These are phyloP conservation scores for Hyles lineata DNA, from an alignment of 2,888 invertebrate genomes.

Conservation along the genomic window DNA sequence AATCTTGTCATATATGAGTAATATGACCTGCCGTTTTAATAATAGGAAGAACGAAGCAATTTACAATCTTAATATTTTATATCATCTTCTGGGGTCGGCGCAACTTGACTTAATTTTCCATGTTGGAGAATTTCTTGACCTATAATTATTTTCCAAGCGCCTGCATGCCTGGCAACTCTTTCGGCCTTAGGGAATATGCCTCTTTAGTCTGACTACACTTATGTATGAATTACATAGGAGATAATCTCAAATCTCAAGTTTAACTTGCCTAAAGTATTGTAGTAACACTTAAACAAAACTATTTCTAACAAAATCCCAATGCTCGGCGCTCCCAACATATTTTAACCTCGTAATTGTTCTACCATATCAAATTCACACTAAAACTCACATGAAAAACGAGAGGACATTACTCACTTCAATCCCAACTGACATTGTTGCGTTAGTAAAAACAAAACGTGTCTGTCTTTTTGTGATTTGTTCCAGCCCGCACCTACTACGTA, in stretches of 20 bases:
- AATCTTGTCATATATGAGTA: no score
- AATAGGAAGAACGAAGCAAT: no score
- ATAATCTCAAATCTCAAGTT: neutral
- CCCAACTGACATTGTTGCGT: constrained; percentile 57
- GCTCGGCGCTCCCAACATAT: neutral
- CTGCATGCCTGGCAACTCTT: no score
- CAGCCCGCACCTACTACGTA: constrained; percentile 36
- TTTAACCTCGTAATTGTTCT: constrained; percentile 5
- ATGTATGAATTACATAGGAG: neutral
- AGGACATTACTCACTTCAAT: constrained; percentile 64
- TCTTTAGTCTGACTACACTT: neutral
- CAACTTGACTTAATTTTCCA: no score
- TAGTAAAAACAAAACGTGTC: constrained; percentile 61
- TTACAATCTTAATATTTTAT: no score
- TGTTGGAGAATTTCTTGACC: no score
- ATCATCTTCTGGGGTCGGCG: no score
- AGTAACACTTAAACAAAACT: neutral
- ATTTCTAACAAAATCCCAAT: neutral
- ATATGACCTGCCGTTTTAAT: no score
- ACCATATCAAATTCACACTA: constrained; percentile 22
- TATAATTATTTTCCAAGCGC: no score
- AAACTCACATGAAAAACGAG: constrained; percentile 51
- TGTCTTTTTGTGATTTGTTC: constrained; percentile 63
- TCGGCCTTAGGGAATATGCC: no score
- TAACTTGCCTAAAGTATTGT: neutral